Evolutionary conservation across 2,113 vertebrate genomes (phyloP).

Genomic region (Cyanoderma ruficeps): DNA sequence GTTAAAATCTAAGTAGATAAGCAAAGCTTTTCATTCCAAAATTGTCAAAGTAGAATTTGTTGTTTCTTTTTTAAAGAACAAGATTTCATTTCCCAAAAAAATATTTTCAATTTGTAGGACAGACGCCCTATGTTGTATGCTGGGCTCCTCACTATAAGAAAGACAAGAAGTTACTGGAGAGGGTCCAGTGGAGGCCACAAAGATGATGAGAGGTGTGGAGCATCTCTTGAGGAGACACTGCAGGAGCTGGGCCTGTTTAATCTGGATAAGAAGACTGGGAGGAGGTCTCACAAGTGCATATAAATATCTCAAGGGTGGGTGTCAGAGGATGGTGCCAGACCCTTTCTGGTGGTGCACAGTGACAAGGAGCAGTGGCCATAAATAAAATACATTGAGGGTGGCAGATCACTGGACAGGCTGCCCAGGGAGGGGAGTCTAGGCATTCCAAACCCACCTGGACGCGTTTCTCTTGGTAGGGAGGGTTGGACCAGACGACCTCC

Average conservation of each 20-base stretch:
- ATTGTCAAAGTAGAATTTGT: neutral
- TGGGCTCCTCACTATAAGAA: neutral
- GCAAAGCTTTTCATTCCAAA: neutral
- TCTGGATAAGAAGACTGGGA: neutral
- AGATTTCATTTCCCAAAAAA: neutral
- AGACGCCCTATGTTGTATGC: rapidly evolving
- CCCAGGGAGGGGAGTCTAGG: neutral
- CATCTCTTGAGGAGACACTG: neutral
- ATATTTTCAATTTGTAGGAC: rapidly evolving
- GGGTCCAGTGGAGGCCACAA: neutral
- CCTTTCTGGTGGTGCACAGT: neutral
- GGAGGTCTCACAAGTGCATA: neutral
- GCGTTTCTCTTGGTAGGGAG: neutral
- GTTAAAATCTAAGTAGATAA: neutral
- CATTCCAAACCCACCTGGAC: neutral
- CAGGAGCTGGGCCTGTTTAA: neutral
- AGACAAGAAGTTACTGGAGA: neutral
- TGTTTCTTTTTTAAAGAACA: neutral
- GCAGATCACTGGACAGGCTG: neutral
- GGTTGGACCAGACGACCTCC: too few species aligned
- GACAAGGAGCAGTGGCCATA: neutral
- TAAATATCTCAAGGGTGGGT: neutral
- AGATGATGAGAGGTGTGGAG: neutral
- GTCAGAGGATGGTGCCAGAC: neutral
- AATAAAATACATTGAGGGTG: neutral